Conservation (phyloP, 2,113 vertebrate genomes). For the Pelusios castaneus region DNA sequence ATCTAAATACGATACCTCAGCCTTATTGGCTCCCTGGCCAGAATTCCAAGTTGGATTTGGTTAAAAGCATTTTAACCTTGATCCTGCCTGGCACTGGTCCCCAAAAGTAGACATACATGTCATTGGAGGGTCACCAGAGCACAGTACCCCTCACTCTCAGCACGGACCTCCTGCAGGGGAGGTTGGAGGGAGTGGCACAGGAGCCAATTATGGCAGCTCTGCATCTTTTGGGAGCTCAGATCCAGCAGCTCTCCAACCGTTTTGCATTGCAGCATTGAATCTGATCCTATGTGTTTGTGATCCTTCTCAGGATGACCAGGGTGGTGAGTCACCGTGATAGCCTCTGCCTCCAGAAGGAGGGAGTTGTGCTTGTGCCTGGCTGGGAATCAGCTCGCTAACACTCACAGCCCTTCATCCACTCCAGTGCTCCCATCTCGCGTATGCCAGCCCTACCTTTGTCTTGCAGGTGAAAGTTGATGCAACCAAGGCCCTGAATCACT, state of each 20-base stretch:
- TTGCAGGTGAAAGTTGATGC: not conserved
- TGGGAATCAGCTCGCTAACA: not conserved
- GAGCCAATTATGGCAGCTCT: not conserved
- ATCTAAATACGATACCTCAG: not conserved
- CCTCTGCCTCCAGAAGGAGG: no score
- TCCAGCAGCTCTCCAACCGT: not conserved
- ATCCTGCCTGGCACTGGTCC: not conserved
- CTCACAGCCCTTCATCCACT: no score
- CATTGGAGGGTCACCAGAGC: no score
- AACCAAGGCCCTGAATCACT: not conserved
- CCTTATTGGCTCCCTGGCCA: not conserved
- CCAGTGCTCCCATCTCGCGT: not conserved
- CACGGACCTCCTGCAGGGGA: not conserved
- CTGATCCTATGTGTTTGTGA: not conserved
- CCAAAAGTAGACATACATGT: not conserved
- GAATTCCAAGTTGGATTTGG: not conserved
- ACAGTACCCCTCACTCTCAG: not conserved
- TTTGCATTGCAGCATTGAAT: not conserved
- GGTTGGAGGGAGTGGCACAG: not conserved
- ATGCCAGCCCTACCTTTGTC: not conserved
- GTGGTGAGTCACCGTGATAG: not conserved
- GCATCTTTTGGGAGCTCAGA: not conserved
- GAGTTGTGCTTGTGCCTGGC: not conserved
- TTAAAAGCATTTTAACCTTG: not conserved
- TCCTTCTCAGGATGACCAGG: not conserved